A percentile compares a stretch with the other conserved stretches of the same genome.
Conservation (phyloP, 2,888 invertebrate species). For the Caenorhabditis sulstoni region DNA sequence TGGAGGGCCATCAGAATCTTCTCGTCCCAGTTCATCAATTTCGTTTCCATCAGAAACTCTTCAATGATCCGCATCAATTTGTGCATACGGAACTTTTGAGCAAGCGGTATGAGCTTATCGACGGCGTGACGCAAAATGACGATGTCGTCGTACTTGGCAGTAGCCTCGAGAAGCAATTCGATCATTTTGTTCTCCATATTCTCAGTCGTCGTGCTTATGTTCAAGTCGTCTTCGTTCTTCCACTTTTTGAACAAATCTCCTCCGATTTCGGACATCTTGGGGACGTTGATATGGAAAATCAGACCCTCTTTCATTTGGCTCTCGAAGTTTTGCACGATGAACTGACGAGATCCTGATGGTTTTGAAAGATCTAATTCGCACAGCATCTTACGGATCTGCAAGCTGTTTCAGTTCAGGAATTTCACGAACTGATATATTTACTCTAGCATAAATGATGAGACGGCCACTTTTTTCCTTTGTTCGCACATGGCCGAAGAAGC, state of each 20-base stretch:
- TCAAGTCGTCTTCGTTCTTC: conserved; percentile 38
- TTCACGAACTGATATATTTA: not conserved
- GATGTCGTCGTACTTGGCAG: conserved; percentile 54
- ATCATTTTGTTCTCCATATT: conserved; percentile 38
- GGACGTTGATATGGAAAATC: conserved; percentile 42
- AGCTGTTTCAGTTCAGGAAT: too few species aligned
- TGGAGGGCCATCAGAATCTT: conserved; percentile 56
- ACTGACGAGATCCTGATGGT: conserved; percentile 54
- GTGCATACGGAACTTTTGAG: conserved; percentile 50
- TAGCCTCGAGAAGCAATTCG: conserved; percentile 46
- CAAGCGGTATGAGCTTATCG: conserved; percentile 29
- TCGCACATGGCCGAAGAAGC: conserved; percentile 45
- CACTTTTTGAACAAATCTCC: conserved; percentile 62
- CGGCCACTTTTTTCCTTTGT: conserved; percentile 51
- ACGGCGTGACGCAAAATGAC: conserved; percentile 35
- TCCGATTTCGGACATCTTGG: conserved; percentile 29
- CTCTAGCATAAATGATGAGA: conserved; percentile 37
- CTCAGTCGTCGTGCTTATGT: conserved; percentile 31
- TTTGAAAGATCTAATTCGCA: conserved; percentile 47
- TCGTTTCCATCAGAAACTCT: conserved; percentile 44
- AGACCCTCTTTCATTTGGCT: conserved; percentile 26
- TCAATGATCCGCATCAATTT: conserved; percentile 51
- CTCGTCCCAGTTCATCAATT: conserved; percentile 56
- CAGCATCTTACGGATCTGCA: conserved; percentile 47
- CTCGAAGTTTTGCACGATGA: conserved; percentile 59